These are phyloP conservation scores for Hucho hucho DNA, from an alignment of 2,113 vertebrate species.

Conservation along the genomic window DNA sequence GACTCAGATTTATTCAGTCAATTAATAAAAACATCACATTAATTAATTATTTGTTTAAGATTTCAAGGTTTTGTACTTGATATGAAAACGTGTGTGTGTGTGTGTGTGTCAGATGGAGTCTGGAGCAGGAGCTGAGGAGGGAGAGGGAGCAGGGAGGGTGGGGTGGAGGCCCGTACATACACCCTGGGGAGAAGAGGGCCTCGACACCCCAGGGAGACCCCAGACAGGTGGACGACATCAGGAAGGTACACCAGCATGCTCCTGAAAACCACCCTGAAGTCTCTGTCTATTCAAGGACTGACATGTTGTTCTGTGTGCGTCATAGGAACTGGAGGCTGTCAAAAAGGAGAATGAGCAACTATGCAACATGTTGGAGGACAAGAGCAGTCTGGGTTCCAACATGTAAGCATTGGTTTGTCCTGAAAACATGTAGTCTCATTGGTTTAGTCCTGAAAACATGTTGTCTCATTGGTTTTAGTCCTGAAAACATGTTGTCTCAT, in stretches of 20 bases:
- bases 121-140: conserved; percentile 82
- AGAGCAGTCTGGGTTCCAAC: conserved; percentile 64
- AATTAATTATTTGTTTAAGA: not conserved
- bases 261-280: too few species aligned
- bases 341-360: conserved; percentile 70
- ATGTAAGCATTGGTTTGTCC: conserved; percentile 49
- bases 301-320: not conserved
- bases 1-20: not conserved
- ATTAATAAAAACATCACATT: not conserved
- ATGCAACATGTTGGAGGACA: conserved; percentile 57
- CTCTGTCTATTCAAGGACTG: not conserved
- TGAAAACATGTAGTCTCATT: too few species aligned
- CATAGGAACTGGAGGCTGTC: conserved; percentile 51
- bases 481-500: too few species aligned
- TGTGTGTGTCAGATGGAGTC: conserved; percentile 69
- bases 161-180: conserved; percentile 44
- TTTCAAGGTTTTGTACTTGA: not conserved
- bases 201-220: conserved; percentile 47
- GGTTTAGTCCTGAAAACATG: too few species aligned
- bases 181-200: conserved; percentile 50
- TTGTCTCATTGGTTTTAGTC: too few species aligned
- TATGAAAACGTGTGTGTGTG: not conserved
- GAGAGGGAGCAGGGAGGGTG: conserved; percentile 73
- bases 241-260: conserved; percentile 56
- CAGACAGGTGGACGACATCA: conserved; percentile 60